Evolutionary conservation across 2,797 vertebrate species (phyloP).

Genomic region (Mormyrus hasselquistii): DNA sequence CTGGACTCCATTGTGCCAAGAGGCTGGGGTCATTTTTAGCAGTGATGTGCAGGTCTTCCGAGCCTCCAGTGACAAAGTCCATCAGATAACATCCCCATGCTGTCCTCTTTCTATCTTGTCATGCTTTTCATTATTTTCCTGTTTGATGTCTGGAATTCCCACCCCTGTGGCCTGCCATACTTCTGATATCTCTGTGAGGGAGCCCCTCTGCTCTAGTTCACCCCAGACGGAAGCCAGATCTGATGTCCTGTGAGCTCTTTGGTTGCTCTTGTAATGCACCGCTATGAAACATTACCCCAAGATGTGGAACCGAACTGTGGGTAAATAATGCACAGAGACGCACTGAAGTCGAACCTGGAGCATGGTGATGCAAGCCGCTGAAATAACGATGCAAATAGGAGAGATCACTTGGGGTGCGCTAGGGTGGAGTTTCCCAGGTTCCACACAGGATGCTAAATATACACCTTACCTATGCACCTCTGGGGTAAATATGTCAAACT

Average conservation of each 20-base stretch:
- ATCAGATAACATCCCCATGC: constrained; percentile 28
- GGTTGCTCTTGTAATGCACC: background rate
- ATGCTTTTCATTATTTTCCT: constrained; percentile 24
- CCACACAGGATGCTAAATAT: background rate
- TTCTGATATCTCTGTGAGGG: constrained; percentile 29
- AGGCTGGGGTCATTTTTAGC: constrained; percentile 20
- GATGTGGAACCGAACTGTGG: background rate
- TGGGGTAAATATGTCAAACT: background rate
- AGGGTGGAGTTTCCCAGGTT: background rate
- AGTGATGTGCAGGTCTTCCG: constrained; percentile 21
- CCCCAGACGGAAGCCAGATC: constrained; percentile 37
- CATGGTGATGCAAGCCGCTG: background rate
- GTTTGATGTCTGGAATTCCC: constrained; percentile 49
- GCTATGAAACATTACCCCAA: background rate
- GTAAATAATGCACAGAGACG: background rate
- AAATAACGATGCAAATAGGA: background rate
- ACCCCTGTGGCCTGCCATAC: constrained; percentile 19
- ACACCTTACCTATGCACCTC: background rate
- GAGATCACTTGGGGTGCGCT: background rate
- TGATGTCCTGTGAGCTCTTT: constrained; percentile 27
- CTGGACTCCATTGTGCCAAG: constrained; percentile 25
- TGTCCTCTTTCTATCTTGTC: constrained; percentile 28
- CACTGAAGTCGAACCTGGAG: background rate
- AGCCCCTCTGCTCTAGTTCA: constrained; percentile 41
- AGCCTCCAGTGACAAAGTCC: constrained; percentile 34